Evolutionary conservation across 2,888 invertebrate species (phyloP), one percentile per base, ranked within the genome.

Genomic region (Oligia fasciuncula): DNA sequence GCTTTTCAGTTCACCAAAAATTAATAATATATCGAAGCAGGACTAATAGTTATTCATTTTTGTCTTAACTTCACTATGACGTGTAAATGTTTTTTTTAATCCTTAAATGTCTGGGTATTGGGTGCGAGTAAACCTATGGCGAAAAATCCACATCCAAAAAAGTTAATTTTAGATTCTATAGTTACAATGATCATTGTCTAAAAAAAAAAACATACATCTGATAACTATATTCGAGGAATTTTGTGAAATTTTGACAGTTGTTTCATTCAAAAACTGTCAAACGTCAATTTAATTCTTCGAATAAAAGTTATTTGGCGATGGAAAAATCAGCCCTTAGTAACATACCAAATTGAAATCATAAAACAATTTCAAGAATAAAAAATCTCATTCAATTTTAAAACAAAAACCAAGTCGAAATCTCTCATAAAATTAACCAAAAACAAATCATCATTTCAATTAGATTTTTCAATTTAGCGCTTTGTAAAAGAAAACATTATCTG

Each of bases 311-410:
- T 43, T 8, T 43, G 43, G 6, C 43, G 5, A 0, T 43, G 8
- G 43, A 43, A 43, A 43, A 43, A 43, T 43, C 43, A 43, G 43
- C 1, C 43, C 43, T 43, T n/a, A 23, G 0, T 17, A 46, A 17
- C 14, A 46, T 35, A 29, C 9, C 2, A 54, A 29, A 29, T 29
- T 1, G 29, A 29, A 29, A 29, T 29, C 14, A 68, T 40, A 29
- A 40, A 71, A 35, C 5, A 62, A 57, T 5, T 13, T n/a, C 19
- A 57, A 65, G 1, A 79, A 5, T 29, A 60, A 63, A 80, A 29
- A 40, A 65, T 57, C 29, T 62, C 54, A 29, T n/a, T 11, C 4
- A 65, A 43, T 79, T 81, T 60, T 14, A 19, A 43, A 74, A 51
- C 17, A 57, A 79, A 79, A 29, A 46, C n/a, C 13, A 4, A 43